phyloP scores from a whole-genome alignment of 2,113 vertebrate genomes.

The Columba janthina region DNA sequence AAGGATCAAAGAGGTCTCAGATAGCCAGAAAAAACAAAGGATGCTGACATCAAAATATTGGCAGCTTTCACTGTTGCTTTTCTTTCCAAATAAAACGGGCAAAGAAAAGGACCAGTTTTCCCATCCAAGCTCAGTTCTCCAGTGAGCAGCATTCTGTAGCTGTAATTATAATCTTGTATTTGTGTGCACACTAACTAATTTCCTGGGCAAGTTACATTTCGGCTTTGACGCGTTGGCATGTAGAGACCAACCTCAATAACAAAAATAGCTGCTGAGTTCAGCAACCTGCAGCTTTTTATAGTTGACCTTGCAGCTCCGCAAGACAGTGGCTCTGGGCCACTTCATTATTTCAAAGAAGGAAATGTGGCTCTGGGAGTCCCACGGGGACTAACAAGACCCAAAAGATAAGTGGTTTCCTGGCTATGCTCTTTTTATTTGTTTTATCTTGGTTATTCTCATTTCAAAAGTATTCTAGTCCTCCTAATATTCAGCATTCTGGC shows the following conservation, averaged over 20 bases:
- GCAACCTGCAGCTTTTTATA: conserved; percentile 51
- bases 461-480: conserved; percentile 19
- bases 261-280: conserved; percentile 55
- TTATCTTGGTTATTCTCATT: neutral
- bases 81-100: conserved; percentile 63
- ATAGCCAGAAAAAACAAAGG: conserved; percentile 63
- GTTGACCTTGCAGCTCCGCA: conserved; percentile 44
- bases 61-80: conserved; percentile 46
- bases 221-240: conserved; percentile 3
- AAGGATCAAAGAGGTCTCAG: conserved; percentile 46
- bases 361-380: conserved; percentile 14
- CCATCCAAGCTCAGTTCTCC: conserved; percentile 46
- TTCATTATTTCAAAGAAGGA: conserved; percentile 41
- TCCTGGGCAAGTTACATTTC: conserved; percentile 46
- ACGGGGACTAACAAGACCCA: conserved; percentile 8
- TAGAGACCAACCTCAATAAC: conserved; percentile 37
- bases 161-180: conserved; percentile 63
- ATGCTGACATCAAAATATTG: conserved; percentile 64
- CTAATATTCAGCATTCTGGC: neutral
- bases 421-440: conserved; percentile 15
- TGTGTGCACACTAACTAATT: conserved; percentile 57
- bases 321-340: conserved; percentile 45
- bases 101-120: conserved; percentile 27
- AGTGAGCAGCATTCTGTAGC: conserved; percentile 51
- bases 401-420: conserved; percentile 53